phyloP scores from a whole-genome alignment of 2,888 invertebrate species.

The Amiota mariae region DNA sequence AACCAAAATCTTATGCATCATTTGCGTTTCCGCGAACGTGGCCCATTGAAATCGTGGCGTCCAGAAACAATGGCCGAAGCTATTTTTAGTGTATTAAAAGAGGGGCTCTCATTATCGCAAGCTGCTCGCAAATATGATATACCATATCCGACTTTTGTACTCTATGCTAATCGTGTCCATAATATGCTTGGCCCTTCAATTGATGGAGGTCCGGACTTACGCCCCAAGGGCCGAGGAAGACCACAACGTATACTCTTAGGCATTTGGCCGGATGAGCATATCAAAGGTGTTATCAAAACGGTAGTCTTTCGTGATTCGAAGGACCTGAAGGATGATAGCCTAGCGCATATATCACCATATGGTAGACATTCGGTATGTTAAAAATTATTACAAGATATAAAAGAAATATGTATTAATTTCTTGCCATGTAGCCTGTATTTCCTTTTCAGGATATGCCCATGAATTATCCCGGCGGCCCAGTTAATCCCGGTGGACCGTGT shows the following conservation, averaged over 20 bases:
- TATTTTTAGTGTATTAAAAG: conserved; percentile 92
- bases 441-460: conserved; percentile 78
- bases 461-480: conserved; percentile 75
- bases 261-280: conserved; percentile 95
- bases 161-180: conserved; percentile 93
- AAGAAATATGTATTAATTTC: conserved; percentile 38
- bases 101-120: conserved; percentile 90
- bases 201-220: conserved; percentile 90
- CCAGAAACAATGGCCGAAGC: conserved; percentile 97
- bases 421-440: conserved; percentile 74
- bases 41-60: conserved; percentile 93
- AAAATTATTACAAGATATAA: conserved; percentile 28
- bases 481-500: conserved; percentile 66
- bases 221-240: conserved; percentile 92
- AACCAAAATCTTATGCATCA: conserved; percentile 93
- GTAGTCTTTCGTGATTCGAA: conserved; percentile 93
- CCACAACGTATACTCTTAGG: conserved; percentile 93
- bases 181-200: conserved; percentile 95
- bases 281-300: conserved; percentile 91
- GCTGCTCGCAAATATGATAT: conserved; percentile 95
- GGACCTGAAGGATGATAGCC: conserved; percentile 82
- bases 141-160: conserved; percentile 93
- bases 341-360: conserved; percentile 74
- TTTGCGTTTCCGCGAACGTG: conserved; percentile 91
- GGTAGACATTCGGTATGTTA: conserved; percentile 78